phyloP scores from a whole-genome alignment of 2,797 vertebrate species.

The Karalla daura region DNA sequence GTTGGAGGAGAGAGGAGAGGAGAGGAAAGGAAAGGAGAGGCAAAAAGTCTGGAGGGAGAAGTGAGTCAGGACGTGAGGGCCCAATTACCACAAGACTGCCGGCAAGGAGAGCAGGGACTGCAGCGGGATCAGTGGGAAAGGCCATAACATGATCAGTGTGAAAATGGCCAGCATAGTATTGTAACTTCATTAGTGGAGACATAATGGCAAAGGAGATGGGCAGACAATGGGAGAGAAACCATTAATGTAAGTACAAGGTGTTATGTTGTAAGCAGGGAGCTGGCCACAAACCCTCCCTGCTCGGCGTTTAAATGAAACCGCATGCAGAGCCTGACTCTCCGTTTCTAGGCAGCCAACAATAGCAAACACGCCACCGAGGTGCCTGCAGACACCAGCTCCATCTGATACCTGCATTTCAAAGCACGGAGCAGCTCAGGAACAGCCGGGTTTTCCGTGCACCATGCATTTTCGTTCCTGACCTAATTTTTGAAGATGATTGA shows the following conservation, averaged over 20 bases:
- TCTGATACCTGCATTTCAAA: no score
- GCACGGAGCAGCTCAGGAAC: no score
- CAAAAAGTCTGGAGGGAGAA: conserved; percentile 16
- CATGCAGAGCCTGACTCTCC: conserved; percentile 20
- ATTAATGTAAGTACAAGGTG: conserved; percentile 21
- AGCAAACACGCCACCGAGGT: not conserved
- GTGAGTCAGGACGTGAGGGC: conserved; percentile 19
- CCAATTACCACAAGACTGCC: conserved; percentile 52
- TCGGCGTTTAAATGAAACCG: conserved; percentile 34
- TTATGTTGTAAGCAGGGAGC: conserved; percentile 18
- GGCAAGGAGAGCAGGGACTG: conserved; percentile 20
- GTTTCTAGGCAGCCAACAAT: no score
- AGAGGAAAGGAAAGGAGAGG: not conserved
- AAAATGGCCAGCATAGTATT: conserved; percentile 14
- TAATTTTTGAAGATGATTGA: no score
- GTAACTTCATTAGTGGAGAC: conserved; percentile 31
- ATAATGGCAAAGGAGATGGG: not conserved
- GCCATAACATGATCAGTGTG: conserved; percentile 25
- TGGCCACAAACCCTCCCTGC: not conserved
- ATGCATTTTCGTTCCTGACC: no score
- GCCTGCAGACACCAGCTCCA: no score
- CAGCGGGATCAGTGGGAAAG: conserved; percentile 28
- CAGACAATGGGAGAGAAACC: not conserved
- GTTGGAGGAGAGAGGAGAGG: not conserved
- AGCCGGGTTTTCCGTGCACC: no score